phyloP scores from a whole-genome alignment of 2,113 vertebrate species.

The Anhinga rufa region DNA sequence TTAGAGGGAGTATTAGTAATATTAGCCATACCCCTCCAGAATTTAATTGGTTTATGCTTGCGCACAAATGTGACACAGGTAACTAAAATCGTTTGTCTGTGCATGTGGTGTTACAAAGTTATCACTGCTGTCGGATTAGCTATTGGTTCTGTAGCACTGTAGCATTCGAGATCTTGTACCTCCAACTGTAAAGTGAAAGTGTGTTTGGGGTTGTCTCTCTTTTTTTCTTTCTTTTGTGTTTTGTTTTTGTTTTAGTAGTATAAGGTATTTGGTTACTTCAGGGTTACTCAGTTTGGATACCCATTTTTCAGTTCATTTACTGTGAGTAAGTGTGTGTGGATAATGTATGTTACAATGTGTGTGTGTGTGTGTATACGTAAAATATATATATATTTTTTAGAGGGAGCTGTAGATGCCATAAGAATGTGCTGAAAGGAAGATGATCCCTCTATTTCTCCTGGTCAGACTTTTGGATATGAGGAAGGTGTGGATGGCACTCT shows the following conservation, averaged over 20 bases:
- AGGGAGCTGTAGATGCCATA: slow-evolving; percentile 49
- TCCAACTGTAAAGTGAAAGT: not conserved
- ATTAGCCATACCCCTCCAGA: not conserved
- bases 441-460: slow-evolving; percentile 76
- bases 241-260: not conserved
- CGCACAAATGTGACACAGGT: not conserved
- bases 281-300: not conserved
- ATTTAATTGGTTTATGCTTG: not conserved
- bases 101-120: not conserved
- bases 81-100: not conserved
- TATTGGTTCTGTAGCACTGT: not conserved
- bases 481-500: slow-evolving; percentile 67
- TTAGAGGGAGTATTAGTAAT: not conserved
- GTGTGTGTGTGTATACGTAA: not conserved
- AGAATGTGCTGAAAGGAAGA: slow-evolving; percentile 38
- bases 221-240: too few relatives aligned
- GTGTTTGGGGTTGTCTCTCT: not conserved
- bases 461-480: slow-evolving; percentile 75
- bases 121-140: not conserved
- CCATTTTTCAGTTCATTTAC: not conserved
- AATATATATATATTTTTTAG: not conserved
- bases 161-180: not conserved
- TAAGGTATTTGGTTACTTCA: not conserved
- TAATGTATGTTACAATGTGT: not conserved
- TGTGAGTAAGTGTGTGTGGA: not conserved